Conservation (phyloP, 2,888 invertebrate species). For the Steinernema carpocapsae region DNA sequence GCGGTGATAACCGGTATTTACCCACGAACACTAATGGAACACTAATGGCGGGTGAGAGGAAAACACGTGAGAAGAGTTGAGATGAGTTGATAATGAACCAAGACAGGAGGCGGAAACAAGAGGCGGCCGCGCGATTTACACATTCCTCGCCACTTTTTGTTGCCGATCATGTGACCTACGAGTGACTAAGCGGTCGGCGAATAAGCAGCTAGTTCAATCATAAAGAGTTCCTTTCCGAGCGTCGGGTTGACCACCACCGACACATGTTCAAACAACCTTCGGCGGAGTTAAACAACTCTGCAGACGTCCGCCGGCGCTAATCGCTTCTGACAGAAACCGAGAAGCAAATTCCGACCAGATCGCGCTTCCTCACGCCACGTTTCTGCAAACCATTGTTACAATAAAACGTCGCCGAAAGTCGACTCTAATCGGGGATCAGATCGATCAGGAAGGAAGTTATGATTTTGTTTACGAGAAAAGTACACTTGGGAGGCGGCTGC, state of each 20-base stretch:
- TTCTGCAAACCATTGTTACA: constrained; percentile 7
- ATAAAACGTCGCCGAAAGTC: neutral
- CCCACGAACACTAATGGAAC: too few relatives aligned
- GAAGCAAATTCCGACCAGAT: neutral
- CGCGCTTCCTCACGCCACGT: neutral
- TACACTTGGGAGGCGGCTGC: neutral
- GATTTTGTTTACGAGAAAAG: constrained; percentile 1
- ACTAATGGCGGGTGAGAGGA: too few relatives aligned
- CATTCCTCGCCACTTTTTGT: neutral
- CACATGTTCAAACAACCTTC: neutral
- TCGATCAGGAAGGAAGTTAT: neutral
- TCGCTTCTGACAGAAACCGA: neutral
- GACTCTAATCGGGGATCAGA: neutral
- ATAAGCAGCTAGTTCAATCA: neutral
- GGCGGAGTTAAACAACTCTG: neutral
- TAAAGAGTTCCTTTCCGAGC: neutral
- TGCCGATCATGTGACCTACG: neutral
- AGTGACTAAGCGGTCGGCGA: constrained; percentile 13
- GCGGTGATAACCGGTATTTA: too few relatives aligned
- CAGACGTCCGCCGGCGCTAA: neutral
- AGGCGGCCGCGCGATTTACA: neutral
- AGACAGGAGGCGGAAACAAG: too few relatives aligned
- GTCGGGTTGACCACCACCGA: neutral
- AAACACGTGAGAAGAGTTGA: too few relatives aligned
- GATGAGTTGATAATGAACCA: too few relatives aligned